Evolutionary conservation across 2,888 invertebrate species (phyloP).

Genomic region (Falcaria lacertinaria): DNA sequence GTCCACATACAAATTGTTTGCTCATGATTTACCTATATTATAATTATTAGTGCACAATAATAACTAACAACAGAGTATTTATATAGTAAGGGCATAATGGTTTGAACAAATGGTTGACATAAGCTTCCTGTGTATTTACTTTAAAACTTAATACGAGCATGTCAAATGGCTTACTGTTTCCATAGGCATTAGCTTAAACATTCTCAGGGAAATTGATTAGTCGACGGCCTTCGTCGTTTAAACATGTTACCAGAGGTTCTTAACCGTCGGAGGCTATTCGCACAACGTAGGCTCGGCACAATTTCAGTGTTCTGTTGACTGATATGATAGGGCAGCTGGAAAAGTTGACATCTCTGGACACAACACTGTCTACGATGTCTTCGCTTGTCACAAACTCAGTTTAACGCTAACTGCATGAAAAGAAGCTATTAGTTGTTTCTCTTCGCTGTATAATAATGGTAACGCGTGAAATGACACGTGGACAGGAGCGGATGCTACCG

Average conservation of each 20-base stretch:
- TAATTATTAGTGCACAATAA: neutral
- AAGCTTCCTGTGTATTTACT: neutral
- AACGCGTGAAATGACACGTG: neutral
- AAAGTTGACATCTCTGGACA: too few relatives aligned
- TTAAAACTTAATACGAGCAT: neutral
- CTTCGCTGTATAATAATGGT: too few relatives aligned
- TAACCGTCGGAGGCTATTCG: too few relatives aligned
- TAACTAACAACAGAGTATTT: neutral
- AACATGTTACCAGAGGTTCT: too few relatives aligned
- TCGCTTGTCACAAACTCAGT: too few relatives aligned
- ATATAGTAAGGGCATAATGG: neutral
- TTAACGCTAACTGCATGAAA: too few relatives aligned
- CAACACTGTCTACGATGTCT: too few relatives aligned
- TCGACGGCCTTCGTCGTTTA: neutral
- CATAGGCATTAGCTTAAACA: neutral
- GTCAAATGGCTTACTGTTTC: too few relatives aligned
- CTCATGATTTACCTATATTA: neutral
- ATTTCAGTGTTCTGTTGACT: too few relatives aligned
- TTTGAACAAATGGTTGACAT: neutral
- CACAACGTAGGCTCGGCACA: too few relatives aligned
- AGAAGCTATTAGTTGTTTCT: too few relatives aligned
- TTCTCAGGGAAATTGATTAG: neutral
- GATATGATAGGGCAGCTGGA: too few relatives aligned
- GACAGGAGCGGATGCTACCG: neutral
- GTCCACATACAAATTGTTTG: neutral